Conservation (phyloP, 2,113 vertebrate species). For the Gulo gulo region DNA sequence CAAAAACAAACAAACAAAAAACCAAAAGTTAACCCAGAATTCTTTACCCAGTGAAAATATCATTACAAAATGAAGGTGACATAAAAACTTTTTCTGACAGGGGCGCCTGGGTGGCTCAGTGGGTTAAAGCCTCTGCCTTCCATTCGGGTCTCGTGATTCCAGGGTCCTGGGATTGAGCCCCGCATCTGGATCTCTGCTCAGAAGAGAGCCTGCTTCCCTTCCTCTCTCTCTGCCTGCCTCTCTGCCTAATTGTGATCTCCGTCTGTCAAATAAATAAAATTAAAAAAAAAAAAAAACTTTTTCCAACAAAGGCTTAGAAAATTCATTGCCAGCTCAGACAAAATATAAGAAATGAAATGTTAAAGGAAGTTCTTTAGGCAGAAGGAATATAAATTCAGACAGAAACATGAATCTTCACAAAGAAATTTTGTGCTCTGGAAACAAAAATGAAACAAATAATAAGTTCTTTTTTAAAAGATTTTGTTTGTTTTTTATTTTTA, state of each 20-base stretch:
- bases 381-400: background rate
- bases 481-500: background rate
- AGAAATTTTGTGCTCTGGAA: background rate
- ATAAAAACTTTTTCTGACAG: background rate
- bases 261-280: too few species aligned
- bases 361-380: background rate
- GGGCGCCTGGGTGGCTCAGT: too few species aligned
- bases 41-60: constrained; percentile 34
- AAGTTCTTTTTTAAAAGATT: background rate
- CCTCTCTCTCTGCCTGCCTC: too few species aligned
- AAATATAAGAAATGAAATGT: constrained; percentile 26
- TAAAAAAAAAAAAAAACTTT: background rate
- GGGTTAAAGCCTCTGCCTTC: too few species aligned
- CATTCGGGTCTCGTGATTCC: too few species aligned
- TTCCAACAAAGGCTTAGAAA: background rate
- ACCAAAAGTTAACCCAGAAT: background rate
- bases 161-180: too few species aligned
- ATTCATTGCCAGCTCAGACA: background rate
- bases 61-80: constrained; percentile 26
- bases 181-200: too few species aligned
- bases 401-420: constrained; percentile 15
- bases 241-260: too few species aligned
- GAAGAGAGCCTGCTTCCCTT: too few species aligned
- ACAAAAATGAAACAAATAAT: constrained; percentile 17
- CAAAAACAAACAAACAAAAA: background rate